A percentile compares a stretch with the other conserved stretches of the same genome.
Evolutionary conservation across 2,797 vertebrate genomes (phyloP).

Genomic region (Adrianichthys oophorus): DNA sequence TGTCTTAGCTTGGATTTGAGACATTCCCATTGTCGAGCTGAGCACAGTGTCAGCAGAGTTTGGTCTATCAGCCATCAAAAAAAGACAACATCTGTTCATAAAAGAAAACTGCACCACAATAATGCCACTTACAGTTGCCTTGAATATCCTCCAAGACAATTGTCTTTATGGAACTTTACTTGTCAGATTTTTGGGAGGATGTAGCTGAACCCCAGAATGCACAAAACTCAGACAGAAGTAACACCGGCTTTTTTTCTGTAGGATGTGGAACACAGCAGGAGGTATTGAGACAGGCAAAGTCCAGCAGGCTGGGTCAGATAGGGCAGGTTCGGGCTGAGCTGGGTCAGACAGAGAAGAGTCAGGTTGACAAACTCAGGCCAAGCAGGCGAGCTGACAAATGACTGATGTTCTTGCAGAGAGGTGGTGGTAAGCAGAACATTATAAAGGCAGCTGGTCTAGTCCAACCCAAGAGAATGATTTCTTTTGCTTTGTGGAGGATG

Average conservation of each 20-base stretch:
- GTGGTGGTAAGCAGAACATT: neutral
- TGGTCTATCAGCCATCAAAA: neutral
- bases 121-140: neutral
- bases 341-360: too few species aligned
- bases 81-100: neutral
- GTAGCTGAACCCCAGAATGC: neutral
- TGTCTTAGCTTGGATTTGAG: rapidly evolving
- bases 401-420: too few species aligned
- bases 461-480: neutral
- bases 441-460: neutral
- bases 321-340: too few species aligned
- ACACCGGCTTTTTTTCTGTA: too few species aligned
- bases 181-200: neutral
- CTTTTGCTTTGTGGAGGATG: conserved; percentile 1
- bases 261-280: too few species aligned
- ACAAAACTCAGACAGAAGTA: too few species aligned
- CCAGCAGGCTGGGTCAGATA: too few species aligned
- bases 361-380: too few species aligned
- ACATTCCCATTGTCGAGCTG: neutral
- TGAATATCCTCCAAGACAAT: conserved; percentile 4
- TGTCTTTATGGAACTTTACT: neutral
- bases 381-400: neutral
- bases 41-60: conserved; percentile 1
- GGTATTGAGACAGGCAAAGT: too few species aligned
- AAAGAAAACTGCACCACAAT: neutral